Evolutionary conservation across 2,113 vertebrate genomes (phyloP).

Genomic region (Excalfactoria chinensis): DNA sequence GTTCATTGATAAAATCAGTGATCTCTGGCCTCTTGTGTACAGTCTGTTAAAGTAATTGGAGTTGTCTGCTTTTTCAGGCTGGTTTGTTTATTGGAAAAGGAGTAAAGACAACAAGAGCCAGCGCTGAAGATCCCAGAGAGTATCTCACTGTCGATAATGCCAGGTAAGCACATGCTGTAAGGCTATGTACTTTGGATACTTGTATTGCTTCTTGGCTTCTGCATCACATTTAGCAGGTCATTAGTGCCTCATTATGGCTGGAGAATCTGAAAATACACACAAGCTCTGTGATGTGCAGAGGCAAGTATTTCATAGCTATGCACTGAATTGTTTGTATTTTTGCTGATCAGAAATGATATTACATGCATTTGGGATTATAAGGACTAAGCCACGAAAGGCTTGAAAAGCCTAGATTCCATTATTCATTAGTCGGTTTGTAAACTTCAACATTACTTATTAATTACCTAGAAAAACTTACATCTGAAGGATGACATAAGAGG

Average conservation of each 20-base stretch:
- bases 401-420: not conserved
- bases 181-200: not conserved
- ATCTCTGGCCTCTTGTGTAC: not conserved
- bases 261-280: not conserved
- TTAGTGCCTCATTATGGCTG: constrained; percentile 41
- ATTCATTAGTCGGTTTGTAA: not conserved
- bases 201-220: not conserved
- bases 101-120: constrained; percentile 57
- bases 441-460: not conserved
- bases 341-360: not conserved
- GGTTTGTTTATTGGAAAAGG: constrained; percentile 73
- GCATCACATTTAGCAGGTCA: not conserved
- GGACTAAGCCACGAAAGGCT: not conserved
- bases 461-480: not conserved
- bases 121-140: constrained; percentile 68
- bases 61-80: constrained; percentile 10
- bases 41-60: not conserved
- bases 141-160: constrained; percentile 55
- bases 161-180: constrained; percentile 45
- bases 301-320: not conserved
- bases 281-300: not conserved
- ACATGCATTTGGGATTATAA: not conserved
- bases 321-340: not conserved
- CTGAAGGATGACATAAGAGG: not conserved
- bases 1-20: not conserved